Percentiles rank a stretch among this genome's conserved stretches.
These are phyloP conservation scores for Brachirus orientalis DNA, from an alignment of 2,113 vertebrate genomes.

Conservation along the genomic window DNA sequence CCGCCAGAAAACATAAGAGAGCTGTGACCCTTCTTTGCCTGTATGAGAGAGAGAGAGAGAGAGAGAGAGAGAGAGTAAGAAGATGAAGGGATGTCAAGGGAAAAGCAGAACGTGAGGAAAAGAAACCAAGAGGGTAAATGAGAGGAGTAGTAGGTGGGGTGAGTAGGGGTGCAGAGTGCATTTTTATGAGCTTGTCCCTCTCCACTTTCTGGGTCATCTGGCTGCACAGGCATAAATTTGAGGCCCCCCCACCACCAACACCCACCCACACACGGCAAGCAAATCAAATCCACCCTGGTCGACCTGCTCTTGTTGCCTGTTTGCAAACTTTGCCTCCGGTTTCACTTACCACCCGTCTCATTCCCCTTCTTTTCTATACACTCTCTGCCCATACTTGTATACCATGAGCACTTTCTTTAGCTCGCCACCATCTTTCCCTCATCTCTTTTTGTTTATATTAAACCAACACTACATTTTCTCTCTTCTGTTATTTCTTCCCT, in stretches of 20 bases:
- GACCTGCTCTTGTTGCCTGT: conserved; percentile 43
- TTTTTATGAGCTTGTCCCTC: conserved; percentile 76
- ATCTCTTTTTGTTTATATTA: conserved; percentile 57
- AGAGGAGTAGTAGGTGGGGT: conserved; percentile 21
- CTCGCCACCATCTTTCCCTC: conserved; percentile 16
- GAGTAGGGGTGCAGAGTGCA: conserved; percentile 56
- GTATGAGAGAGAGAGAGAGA: conserved; percentile 33
- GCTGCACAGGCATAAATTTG: conserved; percentile 69
- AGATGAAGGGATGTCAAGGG: conserved; percentile 29
- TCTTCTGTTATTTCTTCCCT: conserved; percentile 63
- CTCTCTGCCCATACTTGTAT: too few relatives aligned
- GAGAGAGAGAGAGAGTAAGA: conserved; percentile 14
- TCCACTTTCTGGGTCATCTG: conserved; percentile 78
- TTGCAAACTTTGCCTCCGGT: conserved; percentile 63
- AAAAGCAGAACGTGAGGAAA: conserved; percentile 33
- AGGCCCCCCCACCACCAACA: conserved; percentile 18
- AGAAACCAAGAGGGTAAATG: conserved; percentile 38
- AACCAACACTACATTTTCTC: conserved; percentile 58
- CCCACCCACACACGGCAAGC: conserved; percentile 14
- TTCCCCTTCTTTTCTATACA: conserved; percentile 40
- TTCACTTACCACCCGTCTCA: conserved; percentile 16
- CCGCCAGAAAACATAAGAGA: conserved; percentile 64
- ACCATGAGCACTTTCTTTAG: conserved; percentile 6
- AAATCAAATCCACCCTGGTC: conserved; percentile 46
- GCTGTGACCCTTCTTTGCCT: conserved; percentile 31